Conservation (phyloP, 2,888 invertebrate genomes). For the Watsonalla cultraria region DNA sequence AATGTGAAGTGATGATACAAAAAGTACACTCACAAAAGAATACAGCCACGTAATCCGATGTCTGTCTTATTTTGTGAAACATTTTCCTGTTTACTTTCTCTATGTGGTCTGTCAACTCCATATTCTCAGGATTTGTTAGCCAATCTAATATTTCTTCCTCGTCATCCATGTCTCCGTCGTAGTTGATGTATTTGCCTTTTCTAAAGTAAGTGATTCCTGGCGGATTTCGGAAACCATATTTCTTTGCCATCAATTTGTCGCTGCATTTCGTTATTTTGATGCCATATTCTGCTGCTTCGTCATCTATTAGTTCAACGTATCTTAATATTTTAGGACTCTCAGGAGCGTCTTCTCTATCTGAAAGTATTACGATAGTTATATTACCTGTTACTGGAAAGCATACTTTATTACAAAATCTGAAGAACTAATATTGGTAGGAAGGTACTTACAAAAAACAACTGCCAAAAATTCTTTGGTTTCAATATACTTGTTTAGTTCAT, state of each 20-base stretch:
- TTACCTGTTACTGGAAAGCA: neutral
- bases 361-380: constrained; percentile 9
- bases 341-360: constrained; percentile 90
- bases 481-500: constrained; percentile 89
- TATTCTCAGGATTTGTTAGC: constrained; percentile 95
- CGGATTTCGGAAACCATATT: constrained; percentile 92
- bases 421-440: neutral
- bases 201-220: constrained; percentile 95
- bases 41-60: constrained; percentile 93
- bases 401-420: no score
- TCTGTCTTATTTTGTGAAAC: constrained; percentile 93
- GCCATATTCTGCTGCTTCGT: constrained; percentile 94
- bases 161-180: constrained; percentile 95
- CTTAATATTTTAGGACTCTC: constrained; percentile 88
- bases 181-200: constrained; percentile 92
- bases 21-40: constrained; percentile 90
- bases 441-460: constrained; percentile 92
- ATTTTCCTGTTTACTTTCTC: constrained; percentile 95
- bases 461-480: constrained; percentile 94
- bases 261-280: constrained; percentile 93
- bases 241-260: constrained; percentile 94
- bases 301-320: constrained; percentile 93
- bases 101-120: constrained; percentile 95
- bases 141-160: constrained; percentile 94
- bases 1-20: constrained; percentile 4